Evolutionary conservation across 2,888 invertebrate genomes (phyloP), one percentile per base, ranked within the genome.

Genomic region (Xestia sexstrigata): DNA sequence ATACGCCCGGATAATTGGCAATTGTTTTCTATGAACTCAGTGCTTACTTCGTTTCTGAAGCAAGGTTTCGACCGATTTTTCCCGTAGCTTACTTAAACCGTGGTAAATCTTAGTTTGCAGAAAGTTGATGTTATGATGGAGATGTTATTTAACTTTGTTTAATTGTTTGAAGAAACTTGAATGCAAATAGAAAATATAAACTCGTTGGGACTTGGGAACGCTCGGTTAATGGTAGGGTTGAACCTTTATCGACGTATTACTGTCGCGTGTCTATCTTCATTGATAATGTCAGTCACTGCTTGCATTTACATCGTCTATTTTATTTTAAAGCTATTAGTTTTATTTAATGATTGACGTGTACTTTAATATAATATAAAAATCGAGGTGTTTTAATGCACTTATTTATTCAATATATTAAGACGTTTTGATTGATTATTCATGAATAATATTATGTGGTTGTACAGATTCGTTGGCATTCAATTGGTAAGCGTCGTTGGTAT

Each of bases 11-110:
- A 89, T 91, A 90, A 92, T 93, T 89, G 90, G 85, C 89, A 86
- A 91, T 93, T 93, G 93, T 93, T 89, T 91, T 87, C 88, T 77
- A 83, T 86, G 85, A 90, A 87, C 68, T 66, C 52, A 13, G 83
- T 77, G 82, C 84, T 84, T 84, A 77, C 68, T 39, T 42, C 55
- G 76, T 70, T 79, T 80, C 68, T 88, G 42, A 82, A 87, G 81
- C 85, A 77, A 82, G 66, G 76, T 81, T 81, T 76, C 63, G n/a
- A 87, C 67, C 65, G 74, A 72, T 65, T 72, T 72, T 79, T 78
- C 69, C 76, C 78, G 69, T 79, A 73, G 75, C 67, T 78, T 52
- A 62, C 69, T 75, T 75, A 58, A 77, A 75, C 13, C 65, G 67
- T 70, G 65, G 30, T 71, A 71, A 74, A 85, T 82, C 45, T 78